phyloP scores from a whole-genome alignment of 1,140 invertebrate genomes.

The Rhizoglyphus robini region DNA sequence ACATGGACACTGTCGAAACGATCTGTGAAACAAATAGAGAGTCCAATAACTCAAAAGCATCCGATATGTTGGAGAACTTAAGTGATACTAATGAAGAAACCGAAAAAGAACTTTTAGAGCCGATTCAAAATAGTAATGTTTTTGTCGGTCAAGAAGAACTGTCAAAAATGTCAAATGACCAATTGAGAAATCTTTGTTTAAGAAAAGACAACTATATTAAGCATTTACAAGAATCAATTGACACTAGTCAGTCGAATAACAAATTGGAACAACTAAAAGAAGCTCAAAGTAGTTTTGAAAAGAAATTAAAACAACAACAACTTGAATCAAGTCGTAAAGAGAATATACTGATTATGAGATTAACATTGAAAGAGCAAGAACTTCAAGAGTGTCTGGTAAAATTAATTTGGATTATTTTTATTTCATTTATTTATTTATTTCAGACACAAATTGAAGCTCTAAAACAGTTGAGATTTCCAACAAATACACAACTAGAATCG shows the following conservation, averaged over 20 bases:
- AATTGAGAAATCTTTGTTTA: background rate
- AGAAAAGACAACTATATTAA: background rate
- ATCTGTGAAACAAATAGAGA: no score
- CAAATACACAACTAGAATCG: conserved; percentile 56
- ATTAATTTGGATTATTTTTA: conserved; percentile 27
- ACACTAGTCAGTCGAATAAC: background rate
- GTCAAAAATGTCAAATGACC: background rate
- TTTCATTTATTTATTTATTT: conserved; percentile 26
- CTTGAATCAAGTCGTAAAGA: conserved; percentile 71
- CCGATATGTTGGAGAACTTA: no score
- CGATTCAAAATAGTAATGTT: background rate
- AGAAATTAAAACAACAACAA: conserved; percentile 63
- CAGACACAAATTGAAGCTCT: conserved; percentile 80
- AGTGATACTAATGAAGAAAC: no score
- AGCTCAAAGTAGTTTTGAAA: conserved; percentile 42
- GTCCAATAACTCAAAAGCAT: no score
- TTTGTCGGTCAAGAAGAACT: background rate
- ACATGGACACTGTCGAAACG: no score
- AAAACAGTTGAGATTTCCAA: conserved; percentile 40
- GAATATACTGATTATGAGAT: conserved; percentile 71
- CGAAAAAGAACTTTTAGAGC: no score
- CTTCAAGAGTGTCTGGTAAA: conserved; percentile 86
- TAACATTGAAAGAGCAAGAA: conserved; percentile 89
- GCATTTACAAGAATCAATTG: background rate
- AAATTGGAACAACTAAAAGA: conserved; percentile 39